Evolutionary conservation across 2,888 invertebrate species (phyloP).

Genomic region (Rhagophthalmus giganteus): DNA sequence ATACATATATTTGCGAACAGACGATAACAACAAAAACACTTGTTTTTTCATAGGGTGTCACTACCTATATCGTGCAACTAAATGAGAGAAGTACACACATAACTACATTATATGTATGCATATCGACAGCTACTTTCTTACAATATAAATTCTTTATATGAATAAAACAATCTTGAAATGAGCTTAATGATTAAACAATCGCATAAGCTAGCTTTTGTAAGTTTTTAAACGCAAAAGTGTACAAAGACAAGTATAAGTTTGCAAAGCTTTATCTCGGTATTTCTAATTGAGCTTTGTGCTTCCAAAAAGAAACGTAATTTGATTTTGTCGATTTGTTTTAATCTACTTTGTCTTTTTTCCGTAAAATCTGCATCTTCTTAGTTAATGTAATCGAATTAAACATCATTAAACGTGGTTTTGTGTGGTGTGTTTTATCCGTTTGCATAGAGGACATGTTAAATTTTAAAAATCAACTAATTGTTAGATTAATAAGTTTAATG

Average conservation of each 20-base stretch:
- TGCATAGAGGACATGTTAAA: too few species aligned
- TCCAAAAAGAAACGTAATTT: too few species aligned
- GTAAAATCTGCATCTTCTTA: background rate
- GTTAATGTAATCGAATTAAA: slow-evolving; percentile 4
- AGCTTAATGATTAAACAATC: slow-evolving; percentile 42
- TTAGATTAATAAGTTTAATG: slow-evolving; percentile 13
- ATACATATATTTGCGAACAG: too few species aligned
- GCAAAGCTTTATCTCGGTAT: slow-evolving; percentile 12
- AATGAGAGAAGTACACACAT: too few species aligned
- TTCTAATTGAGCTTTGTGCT: slow-evolving; percentile 32
- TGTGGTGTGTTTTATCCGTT: slow-evolving; percentile 10
- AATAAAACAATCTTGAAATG: slow-evolving; percentile 39
- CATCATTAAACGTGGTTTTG: slow-evolving; percentile 10
- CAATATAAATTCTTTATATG: slow-evolving; percentile 26
- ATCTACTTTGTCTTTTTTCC: too few species aligned
- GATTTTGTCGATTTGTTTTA: too few species aligned
- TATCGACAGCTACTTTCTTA: slow-evolving; percentile 29
- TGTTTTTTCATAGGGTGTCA: too few species aligned
- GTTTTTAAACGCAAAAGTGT: slow-evolving; percentile 41
- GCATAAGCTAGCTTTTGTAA: slow-evolving; percentile 46
- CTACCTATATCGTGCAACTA: too few species aligned
- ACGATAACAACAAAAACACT: too few species aligned
- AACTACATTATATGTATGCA: slow-evolving; percentile 24
- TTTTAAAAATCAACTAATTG: background rate
- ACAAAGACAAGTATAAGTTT: slow-evolving; percentile 29